phyloP scores from a whole-genome alignment of 2,797 vertebrate species.

The Bradypodion pumilum region DNA sequence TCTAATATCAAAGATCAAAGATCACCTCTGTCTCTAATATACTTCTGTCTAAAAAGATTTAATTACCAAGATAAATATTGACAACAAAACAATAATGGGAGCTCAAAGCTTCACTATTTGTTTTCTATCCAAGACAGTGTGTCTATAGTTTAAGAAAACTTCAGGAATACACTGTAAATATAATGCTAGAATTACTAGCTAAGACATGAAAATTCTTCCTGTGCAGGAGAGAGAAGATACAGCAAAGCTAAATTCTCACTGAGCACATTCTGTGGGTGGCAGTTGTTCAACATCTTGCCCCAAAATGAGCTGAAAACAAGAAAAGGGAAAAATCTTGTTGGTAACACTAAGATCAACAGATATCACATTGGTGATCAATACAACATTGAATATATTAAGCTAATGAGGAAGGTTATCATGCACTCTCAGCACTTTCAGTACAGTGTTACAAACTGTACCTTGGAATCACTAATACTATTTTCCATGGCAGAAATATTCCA shows the following conservation, averaged over 20 bases:
- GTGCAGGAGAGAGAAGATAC: neutral
- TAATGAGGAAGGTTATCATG: neutral
- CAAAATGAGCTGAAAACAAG: neutral
- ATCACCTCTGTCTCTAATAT: slow-evolving; percentile 7
- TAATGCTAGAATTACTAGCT: neutral
- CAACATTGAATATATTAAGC: neutral
- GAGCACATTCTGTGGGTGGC: neutral
- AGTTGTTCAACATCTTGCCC: neutral
- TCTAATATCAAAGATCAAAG: slow-evolving; percentile 33
- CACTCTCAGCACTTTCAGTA: neutral
- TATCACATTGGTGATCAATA: neutral
- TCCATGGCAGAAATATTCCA: too few relatives aligned
- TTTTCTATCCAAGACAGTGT: slow-evolving; percentile 2
- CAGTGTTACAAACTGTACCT: neutral
- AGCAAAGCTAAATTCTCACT: neutral
- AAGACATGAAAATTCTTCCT: neutral
- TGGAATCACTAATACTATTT: neutral
- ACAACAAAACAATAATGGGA: neutral
- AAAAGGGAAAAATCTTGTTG: neutral
- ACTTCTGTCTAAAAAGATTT: slow-evolving; percentile 20
- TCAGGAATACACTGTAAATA: neutral
- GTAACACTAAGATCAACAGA: neutral
- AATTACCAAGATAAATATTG: slow-evolving; percentile 29
- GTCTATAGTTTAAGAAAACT: neutral
- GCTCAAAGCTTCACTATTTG: slow-evolving; percentile 1